These are phyloP conservation scores for Cosmia pyralina DNA, from an alignment of 2,888 invertebrate genomes.

Conservation along the genomic window DNA sequence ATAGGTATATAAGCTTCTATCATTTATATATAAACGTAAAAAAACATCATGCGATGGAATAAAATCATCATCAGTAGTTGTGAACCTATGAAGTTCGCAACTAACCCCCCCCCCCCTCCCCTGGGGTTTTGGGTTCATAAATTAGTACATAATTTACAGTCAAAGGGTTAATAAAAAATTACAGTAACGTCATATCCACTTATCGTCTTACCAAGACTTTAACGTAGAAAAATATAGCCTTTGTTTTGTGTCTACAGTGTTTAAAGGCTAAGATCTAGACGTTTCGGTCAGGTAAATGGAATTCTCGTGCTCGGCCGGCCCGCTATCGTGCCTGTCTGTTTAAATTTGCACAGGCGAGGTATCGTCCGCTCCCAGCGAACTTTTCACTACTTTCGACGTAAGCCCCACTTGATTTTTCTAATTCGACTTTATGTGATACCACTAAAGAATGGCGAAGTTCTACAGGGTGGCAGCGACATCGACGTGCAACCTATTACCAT, in stretches of 20 bases:
- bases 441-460: background rate
- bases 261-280: slow-evolving; percentile 52
- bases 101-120: too few species aligned
- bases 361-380: slow-evolving; percentile 57
- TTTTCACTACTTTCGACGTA: slow-evolving; percentile 66
- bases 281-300: slow-evolving; percentile 76
- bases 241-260: slow-evolving; percentile 41
- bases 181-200: background rate
- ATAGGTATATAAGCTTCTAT: too few species aligned
- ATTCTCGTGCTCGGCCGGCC: slow-evolving; percentile 75
- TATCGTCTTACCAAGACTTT: background rate
- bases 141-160: too few species aligned
- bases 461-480: background rate
- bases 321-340: slow-evolving; percentile 72
- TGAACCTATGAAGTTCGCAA: too few species aligned
- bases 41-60: too few species aligned
- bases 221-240: slow-evolving; percentile 31
- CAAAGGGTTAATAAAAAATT: too few species aligned
- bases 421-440: slow-evolving; percentile 32
- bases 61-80: too few species aligned
- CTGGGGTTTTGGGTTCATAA: too few species aligned
- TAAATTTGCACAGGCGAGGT: slow-evolving; percentile 73
- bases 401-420: slow-evolving; percentile 53
- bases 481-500: too few species aligned
- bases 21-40: too few species aligned